Evolutionary conservation across 2,113 vertebrate species (phyloP).

Genomic region (Mystacornis crossleyi): DNA sequence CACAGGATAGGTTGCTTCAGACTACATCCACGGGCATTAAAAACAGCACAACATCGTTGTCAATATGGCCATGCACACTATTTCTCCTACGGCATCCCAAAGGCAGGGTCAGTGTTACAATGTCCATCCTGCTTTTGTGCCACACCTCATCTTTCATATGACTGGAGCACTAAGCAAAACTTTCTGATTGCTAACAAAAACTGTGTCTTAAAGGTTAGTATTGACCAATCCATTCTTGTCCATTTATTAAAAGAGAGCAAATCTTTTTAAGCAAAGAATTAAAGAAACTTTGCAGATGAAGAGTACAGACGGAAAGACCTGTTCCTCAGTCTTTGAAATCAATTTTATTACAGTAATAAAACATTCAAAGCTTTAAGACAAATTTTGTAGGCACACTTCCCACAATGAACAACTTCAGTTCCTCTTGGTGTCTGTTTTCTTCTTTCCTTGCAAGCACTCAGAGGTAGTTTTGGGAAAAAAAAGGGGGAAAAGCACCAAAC

Average conservation of each 20-base stretch:
- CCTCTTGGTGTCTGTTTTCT: neutral
- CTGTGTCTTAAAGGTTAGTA: neutral
- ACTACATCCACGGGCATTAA: neutral
- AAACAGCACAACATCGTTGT: neutral
- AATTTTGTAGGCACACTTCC: neutral
- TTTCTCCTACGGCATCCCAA: neutral
- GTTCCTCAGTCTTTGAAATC: neutral
- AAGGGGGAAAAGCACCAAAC: neutral
- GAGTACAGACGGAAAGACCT: neutral
- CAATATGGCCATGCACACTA: neutral
- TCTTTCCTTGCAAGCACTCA: neutral
- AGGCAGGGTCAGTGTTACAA: neutral
- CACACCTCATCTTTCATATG: neutral
- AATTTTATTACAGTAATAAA: neutral
- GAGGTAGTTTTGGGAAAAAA: neutral
- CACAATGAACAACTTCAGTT: neutral
- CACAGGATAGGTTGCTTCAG: neutral
- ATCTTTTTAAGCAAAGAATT: neutral
- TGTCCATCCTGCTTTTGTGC: neutral
- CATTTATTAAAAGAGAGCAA: neutral
- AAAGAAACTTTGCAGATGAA: neutral
- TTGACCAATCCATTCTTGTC: neutral
- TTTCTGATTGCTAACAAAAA: neutral
- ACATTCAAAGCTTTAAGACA: neutral
- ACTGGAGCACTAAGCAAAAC: neutral